Percentiles rank a stretch among this genome's conserved stretches.
phyloP scores from a whole-genome alignment of 2,888 invertebrate species.

The Drosophila cognata region DNA sequence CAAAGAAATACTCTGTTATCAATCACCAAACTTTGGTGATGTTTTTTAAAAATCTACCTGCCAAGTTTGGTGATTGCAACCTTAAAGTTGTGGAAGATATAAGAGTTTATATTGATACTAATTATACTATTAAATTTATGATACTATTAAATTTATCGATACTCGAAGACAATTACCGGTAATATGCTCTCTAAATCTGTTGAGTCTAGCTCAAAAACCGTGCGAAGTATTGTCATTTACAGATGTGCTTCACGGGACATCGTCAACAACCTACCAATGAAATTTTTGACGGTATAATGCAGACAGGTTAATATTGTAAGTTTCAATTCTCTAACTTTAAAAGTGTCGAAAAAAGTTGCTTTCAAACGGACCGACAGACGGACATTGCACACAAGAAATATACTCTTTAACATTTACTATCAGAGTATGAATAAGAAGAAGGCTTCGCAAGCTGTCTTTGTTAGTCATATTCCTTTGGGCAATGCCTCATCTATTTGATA shows the following conservation, averaged over 20 bases:
- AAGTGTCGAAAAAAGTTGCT: neutral
- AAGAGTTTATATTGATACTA: neutral
- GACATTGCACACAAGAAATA: neutral
- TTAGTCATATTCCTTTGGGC: neutral
- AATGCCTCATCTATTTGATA: neutral
- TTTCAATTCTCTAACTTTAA: neutral
- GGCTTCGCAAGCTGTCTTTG: neutral
- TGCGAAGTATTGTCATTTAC: neutral
- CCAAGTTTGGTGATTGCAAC: neutral
- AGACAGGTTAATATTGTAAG: neutral
- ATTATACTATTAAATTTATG: too few relatives aligned
- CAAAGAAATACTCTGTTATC: neutral
- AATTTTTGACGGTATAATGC: neutral
- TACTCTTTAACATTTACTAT: neutral
- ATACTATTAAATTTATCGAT: too few relatives aligned
- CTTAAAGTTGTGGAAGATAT: neutral
- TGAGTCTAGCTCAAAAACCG: neutral
- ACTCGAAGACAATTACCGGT: neutral
- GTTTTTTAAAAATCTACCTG: neutral
- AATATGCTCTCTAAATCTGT: neutral
- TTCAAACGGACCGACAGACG: neutral
- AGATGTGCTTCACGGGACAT: neutral
- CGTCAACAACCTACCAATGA: neutral
- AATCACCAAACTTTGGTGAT: neutral
- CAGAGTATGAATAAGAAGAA: neutral